These are phyloP conservation scores for Theristicus caerulescens DNA, from an alignment of 2,113 vertebrate species.

Conservation along the genomic window DNA sequence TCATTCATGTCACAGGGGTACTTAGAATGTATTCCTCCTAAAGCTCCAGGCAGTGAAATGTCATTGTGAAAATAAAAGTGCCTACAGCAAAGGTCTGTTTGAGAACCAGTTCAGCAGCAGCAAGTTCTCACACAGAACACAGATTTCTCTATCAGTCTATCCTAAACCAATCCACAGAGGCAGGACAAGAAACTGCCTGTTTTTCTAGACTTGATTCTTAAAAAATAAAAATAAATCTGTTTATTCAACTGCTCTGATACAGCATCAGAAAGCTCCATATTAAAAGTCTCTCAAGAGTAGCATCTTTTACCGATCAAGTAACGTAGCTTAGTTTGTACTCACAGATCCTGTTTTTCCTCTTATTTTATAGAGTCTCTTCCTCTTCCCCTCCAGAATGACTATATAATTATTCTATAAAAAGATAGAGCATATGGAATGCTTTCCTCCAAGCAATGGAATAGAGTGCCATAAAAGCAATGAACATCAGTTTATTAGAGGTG, in stretches of 20 bases:
- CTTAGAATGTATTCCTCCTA: background rate
- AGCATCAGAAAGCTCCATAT: background rate
- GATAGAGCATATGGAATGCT: constrained; percentile 53
- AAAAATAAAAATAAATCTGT: background rate
- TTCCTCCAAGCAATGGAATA: constrained; percentile 14
- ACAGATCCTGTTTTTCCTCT: background rate
- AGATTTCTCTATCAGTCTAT: background rate
- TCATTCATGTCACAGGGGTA: background rate
- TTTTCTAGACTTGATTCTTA: background rate
- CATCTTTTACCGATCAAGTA: background rate
- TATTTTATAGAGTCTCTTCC: background rate
- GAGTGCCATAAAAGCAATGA: constrained; percentile 34
- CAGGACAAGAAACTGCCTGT: background rate
- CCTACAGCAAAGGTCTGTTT: background rate
- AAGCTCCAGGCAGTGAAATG: background rate
- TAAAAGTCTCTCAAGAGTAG: background rate
- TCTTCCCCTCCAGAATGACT: constrained; percentile 16
- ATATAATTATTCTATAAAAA: constrained; percentile 63
- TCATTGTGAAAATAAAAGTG: background rate
- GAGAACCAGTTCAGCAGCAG: background rate
- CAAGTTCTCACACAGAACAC: background rate
- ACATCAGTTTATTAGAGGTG: constrained; percentile 57
- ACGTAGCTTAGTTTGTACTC: background rate
- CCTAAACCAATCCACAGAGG: background rate
- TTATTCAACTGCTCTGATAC: background rate